Evolutionary conservation across 2,888 invertebrate species (phyloP), one percentile per base, ranked within the genome.

Genomic region (Merodon equestris): DNA sequence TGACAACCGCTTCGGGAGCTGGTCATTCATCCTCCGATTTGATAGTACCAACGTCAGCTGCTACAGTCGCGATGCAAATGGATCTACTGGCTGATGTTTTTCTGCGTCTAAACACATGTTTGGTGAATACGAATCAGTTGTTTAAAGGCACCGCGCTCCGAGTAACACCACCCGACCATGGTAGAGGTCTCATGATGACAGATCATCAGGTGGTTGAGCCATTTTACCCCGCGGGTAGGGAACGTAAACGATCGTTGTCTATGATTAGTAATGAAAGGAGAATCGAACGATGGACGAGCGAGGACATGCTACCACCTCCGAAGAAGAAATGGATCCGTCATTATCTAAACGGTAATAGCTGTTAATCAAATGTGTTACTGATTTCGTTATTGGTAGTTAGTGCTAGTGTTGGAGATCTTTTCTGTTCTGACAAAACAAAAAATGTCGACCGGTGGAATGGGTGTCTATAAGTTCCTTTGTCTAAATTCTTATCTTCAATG

Each of bases 251-350:
- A 12, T 45, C 50, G 48, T 54, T 64, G 9, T 64, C 53, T 48
- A 4, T 7, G 27, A 27, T 27, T 27, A 4, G 27, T 27, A 27
- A 27, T 27, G 7, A 27, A 27, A 27, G 2, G 27, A 27, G 2
- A 27, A 27, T 27, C 3, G 7, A 27, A 27, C 27, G 27, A 27
- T 27, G n/a, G 15, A 66, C 54, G 42, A 36, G 58, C 2, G 15
- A 15, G 18, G 50, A 36, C n/a, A 48, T 83, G n/a, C 73, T 83
- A 56, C 91, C 92, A 40, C 92, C 93, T 64, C 93, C 93, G 47
- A 94, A 94, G 89, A 94, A 94, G 90, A 93, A 93, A 87, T 94
- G 93, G 85, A 86, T 85, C 81, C 84, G 84, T 17, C 84, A 85
- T 56, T 85, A 86, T 76, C 75, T 85, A 18, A 83, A 82, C 82